Base-by-base conservation (phyloP, 37 sponge, comb jelly and placozoan genomes). In the Beroe forskalii region DNA sequence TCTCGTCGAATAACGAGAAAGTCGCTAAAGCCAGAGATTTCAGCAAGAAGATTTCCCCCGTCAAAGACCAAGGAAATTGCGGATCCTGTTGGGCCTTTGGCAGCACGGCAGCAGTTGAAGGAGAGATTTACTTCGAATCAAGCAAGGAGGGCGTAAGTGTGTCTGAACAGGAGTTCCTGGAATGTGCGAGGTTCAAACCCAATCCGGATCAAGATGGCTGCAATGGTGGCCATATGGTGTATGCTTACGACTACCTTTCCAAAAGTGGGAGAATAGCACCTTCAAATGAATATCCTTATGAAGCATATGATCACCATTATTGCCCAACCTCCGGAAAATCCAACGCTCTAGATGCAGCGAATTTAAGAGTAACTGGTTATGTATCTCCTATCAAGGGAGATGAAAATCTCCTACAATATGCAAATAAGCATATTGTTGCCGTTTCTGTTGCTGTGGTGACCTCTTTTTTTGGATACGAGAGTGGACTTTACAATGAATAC, bases 311-410 rank as follows among this genome's bases (percentile, higher is more conserved):
- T 48, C 12, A 17, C 12, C 12, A 12, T 17, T 48, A 48, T 12
- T 48, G 55, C 55, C 6, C 12, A 48, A 48, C 12, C 55, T 48
- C 55, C 12, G 55, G 55, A 12, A 48, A 48, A 48, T 6, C 6
- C 55, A 48, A 48, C 55, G 55, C 12, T 17, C 55, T 48, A 12
- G 12, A 17, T 17, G 12, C 12, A 6, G 12, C 55, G 12, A 48
- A 48, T 48, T 17, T 12, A 6, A 48, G 12, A 12, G 55, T 6
- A 48, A 48, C 55, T 48, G 55, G 55, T 6, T n/a, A n/a, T n/a
- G n/a, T n/a, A n/a, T n/a, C n/a, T n/a, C n/a, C n/a, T n/a, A 48
- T 64, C 66, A 30, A 64, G 30, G 66, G 66, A 64, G 66, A 64
- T 64, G 66, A 23, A 8, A 64, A 64, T 27, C 66, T 64, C 20